phyloP scores from a whole-genome alignment of 2,113 vertebrate genomes.

The Hydrolagus affinis region DNA sequence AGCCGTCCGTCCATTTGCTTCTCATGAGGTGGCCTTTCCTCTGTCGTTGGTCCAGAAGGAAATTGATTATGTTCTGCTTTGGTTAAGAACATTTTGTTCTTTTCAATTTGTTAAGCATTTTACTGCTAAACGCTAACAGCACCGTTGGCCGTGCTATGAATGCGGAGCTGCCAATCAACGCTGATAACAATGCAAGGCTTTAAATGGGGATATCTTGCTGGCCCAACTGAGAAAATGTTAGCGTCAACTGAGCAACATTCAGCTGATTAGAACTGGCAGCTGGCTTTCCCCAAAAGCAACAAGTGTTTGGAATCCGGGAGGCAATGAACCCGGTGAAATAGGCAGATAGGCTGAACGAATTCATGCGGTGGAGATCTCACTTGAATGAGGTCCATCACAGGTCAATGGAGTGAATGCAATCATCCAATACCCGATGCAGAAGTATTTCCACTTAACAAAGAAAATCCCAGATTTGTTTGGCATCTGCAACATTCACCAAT shows the following conservation, averaged over 20 bases:
- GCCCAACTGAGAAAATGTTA: background rate
- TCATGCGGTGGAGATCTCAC: background rate
- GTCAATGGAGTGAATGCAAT: background rate
- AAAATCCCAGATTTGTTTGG: background rate
- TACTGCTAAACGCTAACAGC: background rate
- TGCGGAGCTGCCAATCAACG: background rate
- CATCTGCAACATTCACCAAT: background rate
- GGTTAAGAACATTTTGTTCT: slow-evolving; percentile 18
- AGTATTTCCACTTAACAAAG: background rate
- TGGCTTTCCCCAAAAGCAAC: background rate
- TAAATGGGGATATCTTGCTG: background rate
- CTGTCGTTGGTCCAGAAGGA: background rate
- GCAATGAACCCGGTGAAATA: background rate
- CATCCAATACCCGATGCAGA: background rate
- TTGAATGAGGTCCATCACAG: background rate
- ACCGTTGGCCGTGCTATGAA: background rate
- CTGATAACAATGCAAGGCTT: background rate
- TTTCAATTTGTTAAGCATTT: background rate
- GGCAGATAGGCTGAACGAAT: background rate
- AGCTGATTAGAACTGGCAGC: background rate
- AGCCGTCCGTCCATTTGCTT: background rate
- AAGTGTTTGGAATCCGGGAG: background rate
- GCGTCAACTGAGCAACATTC: background rate
- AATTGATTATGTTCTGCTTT: background rate
- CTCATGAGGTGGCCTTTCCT: background rate